A percentile compares a stretch with the other conserved stretches of the same genome.
Evolutionary conservation across 2,888 invertebrate species (phyloP).

Genomic region (Pristionchus japonicus): DNA sequence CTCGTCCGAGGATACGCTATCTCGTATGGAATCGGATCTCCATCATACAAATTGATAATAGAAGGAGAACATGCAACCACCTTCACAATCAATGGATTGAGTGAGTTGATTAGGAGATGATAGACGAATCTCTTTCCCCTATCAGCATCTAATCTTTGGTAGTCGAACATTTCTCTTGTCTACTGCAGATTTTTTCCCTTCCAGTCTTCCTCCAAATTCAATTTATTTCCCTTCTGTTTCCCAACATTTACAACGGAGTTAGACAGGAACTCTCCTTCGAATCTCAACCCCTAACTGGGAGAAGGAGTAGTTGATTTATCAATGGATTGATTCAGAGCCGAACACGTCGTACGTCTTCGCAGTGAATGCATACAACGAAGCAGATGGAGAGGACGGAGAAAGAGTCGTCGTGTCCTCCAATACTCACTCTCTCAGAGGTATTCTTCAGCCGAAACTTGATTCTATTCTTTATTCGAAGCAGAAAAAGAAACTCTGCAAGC

Average conservation of each 20-base stretch:
- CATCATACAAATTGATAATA: constrained; percentile 67
- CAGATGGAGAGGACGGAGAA: constrained; percentile 72
- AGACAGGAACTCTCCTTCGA: not conserved
- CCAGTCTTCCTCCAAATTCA: not conserved
- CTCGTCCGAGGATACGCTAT: constrained; percentile 70
- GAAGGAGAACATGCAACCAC: constrained; percentile 70
- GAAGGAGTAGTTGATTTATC: not conserved
- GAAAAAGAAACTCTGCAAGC: no score
- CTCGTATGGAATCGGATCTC: constrained; percentile 71
- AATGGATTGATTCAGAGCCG: constrained; percentile 56
- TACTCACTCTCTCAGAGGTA: constrained; percentile 52
- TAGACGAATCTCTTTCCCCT: no score
- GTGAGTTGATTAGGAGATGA: constrained; percentile 64
- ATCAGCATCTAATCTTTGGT: not conserved
- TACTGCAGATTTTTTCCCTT: not conserved
- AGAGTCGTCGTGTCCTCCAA: constrained; percentile 62
- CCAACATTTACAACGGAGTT: not conserved
- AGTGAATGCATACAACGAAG: constrained; percentile 73
- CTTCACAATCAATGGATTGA: constrained; percentile 66
- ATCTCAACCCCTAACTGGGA: not conserved
- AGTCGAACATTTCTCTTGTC: not conserved
- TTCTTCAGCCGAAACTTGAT: not conserved
- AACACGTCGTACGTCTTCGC: constrained; percentile 72
- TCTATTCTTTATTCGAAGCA: no score
- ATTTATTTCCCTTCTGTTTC: not conserved